Evolutionary conservation across 2,888 invertebrate species (phyloP).

Genomic region (Nephrotoma flavescens): DNA sequence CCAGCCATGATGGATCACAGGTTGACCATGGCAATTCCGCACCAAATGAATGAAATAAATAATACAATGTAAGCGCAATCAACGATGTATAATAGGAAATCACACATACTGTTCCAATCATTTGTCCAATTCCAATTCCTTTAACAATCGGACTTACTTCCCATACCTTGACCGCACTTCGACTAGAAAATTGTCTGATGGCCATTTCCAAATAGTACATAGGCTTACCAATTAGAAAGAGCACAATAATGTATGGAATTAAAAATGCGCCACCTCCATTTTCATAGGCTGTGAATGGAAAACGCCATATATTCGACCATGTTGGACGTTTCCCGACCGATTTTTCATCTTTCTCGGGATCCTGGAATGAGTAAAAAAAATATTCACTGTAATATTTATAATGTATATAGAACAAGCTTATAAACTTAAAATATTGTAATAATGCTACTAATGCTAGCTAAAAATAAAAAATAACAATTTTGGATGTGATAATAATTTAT

Average conservation of each 20-base stretch:
- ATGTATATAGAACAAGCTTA: no score
- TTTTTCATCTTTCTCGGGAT: no score
- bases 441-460: no score
- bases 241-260: constrained; percentile 54
- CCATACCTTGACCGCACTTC: constrained; percentile 61
- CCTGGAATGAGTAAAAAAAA: no score
- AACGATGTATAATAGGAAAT: constrained; percentile 64
- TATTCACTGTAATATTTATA: no score
- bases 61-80: constrained; percentile 57
- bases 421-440: no score
- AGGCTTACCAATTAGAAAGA: constrained; percentile 54
- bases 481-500: no score
- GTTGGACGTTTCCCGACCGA: no score
- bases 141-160: constrained; percentile 52
- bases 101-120: constrained; percentile 44
- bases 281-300: constrained; percentile 48
- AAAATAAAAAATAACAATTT: no score
- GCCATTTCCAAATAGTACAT: constrained; percentile 74
- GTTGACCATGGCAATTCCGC: constrained; percentile 55
- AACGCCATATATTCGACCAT: constrained; percentile 61
- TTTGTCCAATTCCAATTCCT: constrained; percentile 56
- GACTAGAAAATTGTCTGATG: constrained; percentile 69
- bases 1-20: constrained; percentile 35
- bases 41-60: constrained; percentile 55
- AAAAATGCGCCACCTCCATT: constrained; percentile 63